Evolutionary conservation across 2,888 invertebrate species (phyloP), one percentile per base, ranked within the genome.

Genomic region (Dicranocentrus wangi): DNA sequence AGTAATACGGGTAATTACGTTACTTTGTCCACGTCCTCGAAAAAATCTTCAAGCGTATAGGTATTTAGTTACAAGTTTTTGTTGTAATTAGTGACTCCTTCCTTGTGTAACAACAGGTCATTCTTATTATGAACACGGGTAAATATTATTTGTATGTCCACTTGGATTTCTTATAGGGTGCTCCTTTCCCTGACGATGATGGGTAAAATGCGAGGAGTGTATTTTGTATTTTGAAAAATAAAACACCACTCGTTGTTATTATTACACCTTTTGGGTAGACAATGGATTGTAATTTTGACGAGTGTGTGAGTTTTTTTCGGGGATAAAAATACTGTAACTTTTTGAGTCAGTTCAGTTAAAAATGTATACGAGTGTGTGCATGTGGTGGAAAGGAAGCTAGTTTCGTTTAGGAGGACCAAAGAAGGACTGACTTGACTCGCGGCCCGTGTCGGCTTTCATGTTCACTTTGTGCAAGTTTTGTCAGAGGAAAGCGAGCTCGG

Each of bases 361-460:
- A n/a, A 8, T 47, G 47, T 47, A 23, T 55, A 55, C 19, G 19
- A 17, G 51, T 43, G 43, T n/a, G 43, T n/a, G 43, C n/a, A 43
- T 42, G 27, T 75, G 65, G 65, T 58, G 76, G 68, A 77, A 77
- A 77, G 69, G 61, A 69, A 69, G 58, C 69, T 28, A 77, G 76
- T 39, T 77, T 69, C 69, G 78, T 78, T 63, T 63, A 65, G 78
- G 78, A 78, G 78, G 71, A 78, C 78, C 71, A 78, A 60, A 47
- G 71, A 78, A 78, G 78, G 78, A 78, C 78, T 78, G 78, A 78
- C 70, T 71, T 78, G 55, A 65, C 71, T 71, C 78, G 43, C 71
- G 78, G 78, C 78, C 78, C 78, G 78, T 78, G 78, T 78, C 78
- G 78, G 78, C 78, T 78, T 78, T 78, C 78, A 78, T 78, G 78